A percentile compares a stretch with the other conserved stretches of the same genome.
phyloP scores from a whole-genome alignment of 2,888 invertebrate genomes.

The Amblyjoppa proteus region DNA sequence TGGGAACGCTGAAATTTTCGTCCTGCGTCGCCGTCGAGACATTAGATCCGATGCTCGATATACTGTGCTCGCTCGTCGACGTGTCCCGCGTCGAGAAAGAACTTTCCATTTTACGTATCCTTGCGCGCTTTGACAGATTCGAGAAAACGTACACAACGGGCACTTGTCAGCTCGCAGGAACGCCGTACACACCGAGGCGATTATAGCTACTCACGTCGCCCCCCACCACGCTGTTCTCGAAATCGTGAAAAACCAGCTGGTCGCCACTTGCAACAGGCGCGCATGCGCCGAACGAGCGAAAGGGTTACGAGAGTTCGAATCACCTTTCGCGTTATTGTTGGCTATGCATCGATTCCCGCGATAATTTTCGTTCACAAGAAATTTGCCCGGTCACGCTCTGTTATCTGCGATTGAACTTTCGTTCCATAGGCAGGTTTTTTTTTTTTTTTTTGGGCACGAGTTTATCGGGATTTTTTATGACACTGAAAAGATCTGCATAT shows the following conservation, averaged over 20 bases:
- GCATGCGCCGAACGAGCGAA: not conserved
- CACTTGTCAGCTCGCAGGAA: constrained; percentile 46
- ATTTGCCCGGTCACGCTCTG: not conserved
- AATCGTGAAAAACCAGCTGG: constrained; percentile 1
- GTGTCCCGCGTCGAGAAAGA: constrained; percentile 77
- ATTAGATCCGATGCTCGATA: constrained; percentile 78
- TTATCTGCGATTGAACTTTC: not conserved
- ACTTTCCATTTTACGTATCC: constrained; percentile 73
- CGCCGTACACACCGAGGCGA: not conserved
- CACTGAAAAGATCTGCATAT: too few species aligned
- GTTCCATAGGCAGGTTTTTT: too few species aligned
- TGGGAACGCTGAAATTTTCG: constrained; percentile 91
- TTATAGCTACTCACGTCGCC: not conserved
- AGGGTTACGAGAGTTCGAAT: not conserved
- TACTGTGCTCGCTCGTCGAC: constrained; percentile 81
- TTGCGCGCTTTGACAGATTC: constrained; percentile 57
- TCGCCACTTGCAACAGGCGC: not conserved
- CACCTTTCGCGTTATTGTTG: not conserved
- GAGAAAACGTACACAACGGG: constrained; percentile 52
- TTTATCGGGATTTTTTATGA: too few species aligned
- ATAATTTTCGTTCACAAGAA: not conserved
- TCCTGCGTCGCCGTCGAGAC: constrained; percentile 88
- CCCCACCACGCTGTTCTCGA: not conserved
- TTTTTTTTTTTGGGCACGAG: too few species aligned
- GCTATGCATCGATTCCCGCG: not conserved